phyloP scores from a whole-genome alignment of 2,888 invertebrate genomes.

The Eristalis pertinax region DNA sequence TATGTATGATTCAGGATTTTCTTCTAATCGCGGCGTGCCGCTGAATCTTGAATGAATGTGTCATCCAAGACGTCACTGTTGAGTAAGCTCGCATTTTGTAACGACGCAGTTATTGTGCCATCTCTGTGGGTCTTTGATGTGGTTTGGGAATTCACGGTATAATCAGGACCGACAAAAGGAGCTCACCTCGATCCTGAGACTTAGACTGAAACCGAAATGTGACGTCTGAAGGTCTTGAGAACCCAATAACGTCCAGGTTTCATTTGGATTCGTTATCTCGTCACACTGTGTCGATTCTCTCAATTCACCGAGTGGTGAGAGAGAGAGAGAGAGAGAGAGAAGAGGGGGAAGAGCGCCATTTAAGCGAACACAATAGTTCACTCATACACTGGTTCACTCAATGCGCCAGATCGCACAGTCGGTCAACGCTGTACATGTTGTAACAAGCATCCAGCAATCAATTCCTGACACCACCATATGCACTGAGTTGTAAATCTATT shows the following conservation, averaged over 20 bases:
- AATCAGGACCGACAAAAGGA: too few relatives aligned
- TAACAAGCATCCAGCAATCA: constrained; percentile 15
- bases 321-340: too few relatives aligned
- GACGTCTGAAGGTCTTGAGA: neutral
- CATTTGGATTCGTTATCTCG: neutral
- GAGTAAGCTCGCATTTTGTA: constrained; percentile 3
- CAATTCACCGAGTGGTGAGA: too few relatives aligned
- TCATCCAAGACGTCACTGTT: constrained; percentile 59
- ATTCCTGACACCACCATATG: constrained; percentile 25
- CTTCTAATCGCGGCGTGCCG: neutral
- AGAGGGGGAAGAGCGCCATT: too few relatives aligned
- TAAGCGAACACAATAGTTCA: too few relatives aligned
- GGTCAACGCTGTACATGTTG: neutral
- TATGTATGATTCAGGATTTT: constrained; percentile 7
- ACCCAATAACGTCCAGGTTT: too few relatives aligned
- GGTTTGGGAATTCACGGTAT: too few relatives aligned
- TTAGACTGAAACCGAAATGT: neutral
- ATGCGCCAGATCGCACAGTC: neutral
- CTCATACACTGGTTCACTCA: neutral
- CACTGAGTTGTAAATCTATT: constrained; percentile 62
- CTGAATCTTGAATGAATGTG: constrained; percentile 32
- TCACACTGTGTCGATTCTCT: neutral
- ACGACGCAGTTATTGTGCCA: constrained; percentile 36
- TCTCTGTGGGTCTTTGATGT: too few relatives aligned
- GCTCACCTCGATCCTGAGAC: neutral